phyloP scores from a whole-genome alignment of 2,113 vertebrate genomes.

The Smithornis capensis region DNA sequence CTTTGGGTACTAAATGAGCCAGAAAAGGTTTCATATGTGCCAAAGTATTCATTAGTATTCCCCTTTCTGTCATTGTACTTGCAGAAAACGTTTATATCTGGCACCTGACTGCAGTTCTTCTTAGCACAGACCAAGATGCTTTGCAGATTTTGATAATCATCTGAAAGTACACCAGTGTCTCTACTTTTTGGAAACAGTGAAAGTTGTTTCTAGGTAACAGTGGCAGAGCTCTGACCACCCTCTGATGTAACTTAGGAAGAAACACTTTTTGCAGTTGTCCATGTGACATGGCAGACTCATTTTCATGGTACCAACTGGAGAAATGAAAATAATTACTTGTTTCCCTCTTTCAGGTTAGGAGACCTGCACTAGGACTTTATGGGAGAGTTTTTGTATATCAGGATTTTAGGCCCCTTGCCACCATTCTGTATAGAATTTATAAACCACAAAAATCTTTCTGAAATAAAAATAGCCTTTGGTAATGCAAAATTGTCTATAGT shows the following conservation, averaged over 20 bases:
- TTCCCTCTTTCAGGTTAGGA: neutral
- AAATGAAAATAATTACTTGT: neutral
- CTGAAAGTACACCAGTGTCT: slow-evolving; percentile 55
- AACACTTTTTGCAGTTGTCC: neutral
- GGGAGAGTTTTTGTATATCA: neutral
- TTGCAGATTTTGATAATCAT: slow-evolving; percentile 65
- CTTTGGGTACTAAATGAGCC: slow-evolving; percentile 74
- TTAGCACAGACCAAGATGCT: slow-evolving; percentile 50
- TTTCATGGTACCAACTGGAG: neutral
- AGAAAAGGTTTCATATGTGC: slow-evolving; percentile 69
- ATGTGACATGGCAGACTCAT: neutral
- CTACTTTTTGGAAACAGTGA: slow-evolving; percentile 17
- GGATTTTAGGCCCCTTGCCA: neutral
- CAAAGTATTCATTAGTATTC: slow-evolving; percentile 79
- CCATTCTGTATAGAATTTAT: neutral
- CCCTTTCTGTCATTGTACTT: slow-evolving; percentile 68
- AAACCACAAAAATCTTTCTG: neutral
- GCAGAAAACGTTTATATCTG: slow-evolving; percentile 70
- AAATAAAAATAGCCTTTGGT: slow-evolving; percentile 13
- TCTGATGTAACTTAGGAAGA: neutral
- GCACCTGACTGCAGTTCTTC: slow-evolving; percentile 61
- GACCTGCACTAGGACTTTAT: neutral
- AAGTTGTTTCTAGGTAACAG: slow-evolving; percentile 12
- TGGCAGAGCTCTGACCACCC: neutral
- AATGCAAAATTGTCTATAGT: neutral